These are phyloP conservation scores for Biston betularia DNA, from an alignment of 2,888 invertebrate genomes.

Conservation along the genomic window DNA sequence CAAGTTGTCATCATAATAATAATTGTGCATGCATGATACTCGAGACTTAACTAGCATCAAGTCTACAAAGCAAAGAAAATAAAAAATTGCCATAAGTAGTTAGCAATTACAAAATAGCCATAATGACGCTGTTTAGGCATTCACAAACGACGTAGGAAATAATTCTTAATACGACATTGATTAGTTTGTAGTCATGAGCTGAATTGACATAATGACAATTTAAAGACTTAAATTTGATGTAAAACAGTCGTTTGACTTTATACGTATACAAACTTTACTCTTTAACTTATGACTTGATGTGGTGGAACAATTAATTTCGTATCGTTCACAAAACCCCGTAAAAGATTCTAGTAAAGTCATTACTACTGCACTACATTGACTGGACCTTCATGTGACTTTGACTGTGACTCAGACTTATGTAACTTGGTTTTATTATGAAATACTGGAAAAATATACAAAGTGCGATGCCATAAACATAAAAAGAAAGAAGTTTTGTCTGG, in stretches of 20 bases:
- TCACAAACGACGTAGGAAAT: conserved; percentile 81
- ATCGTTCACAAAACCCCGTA: too few relatives aligned
- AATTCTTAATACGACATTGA: conserved; percentile 85
- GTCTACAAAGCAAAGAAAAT: conserved; percentile 56
- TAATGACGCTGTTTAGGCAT: conserved; percentile 77
- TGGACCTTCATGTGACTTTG: too few relatives aligned
- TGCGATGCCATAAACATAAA: too few relatives aligned
- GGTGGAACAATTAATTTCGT: too few relatives aligned
- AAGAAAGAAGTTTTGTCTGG: background rate
- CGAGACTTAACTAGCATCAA: conserved; percentile 36
- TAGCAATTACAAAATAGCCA: conserved; percentile 79
- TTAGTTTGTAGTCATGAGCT: conserved; percentile 72
- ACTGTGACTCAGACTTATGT: too few relatives aligned
- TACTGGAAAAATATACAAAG: too few relatives aligned
- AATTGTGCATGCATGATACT: conserved; percentile 28
- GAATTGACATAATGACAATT: conserved; percentile 81
- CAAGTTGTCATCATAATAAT: conserved; percentile 3
- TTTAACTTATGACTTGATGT: too few relatives aligned
- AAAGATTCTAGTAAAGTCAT: too few relatives aligned
- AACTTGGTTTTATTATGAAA: too few relatives aligned
- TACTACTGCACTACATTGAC: too few relatives aligned
- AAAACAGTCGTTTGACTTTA: conserved; percentile 19
- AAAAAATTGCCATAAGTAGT: conserved; percentile 70
- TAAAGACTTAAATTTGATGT: conserved; percentile 74
- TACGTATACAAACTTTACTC: background rate